Percentiles rank a stretch among this genome's conserved stretches.
These are phyloP conservation scores for Macropodus opercularis DNA, from an alignment of 2,797 vertebrate species.

Conservation along the genomic window DNA sequence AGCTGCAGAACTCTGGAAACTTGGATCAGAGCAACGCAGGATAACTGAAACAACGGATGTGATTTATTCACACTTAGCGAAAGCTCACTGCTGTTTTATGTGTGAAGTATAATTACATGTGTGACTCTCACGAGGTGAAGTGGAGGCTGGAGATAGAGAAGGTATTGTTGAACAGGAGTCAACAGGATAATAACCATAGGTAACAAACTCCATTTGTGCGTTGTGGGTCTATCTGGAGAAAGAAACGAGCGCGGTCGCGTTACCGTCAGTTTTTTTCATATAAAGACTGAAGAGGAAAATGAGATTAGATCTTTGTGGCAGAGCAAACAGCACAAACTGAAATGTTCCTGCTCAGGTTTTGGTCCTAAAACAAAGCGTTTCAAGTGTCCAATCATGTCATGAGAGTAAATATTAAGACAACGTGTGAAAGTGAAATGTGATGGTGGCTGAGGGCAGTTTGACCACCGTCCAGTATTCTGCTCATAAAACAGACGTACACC, in stretches of 20 bases:
- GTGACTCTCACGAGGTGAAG: conserved; percentile 13
- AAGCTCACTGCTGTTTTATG: conserved; percentile 22
- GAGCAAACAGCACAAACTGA: neutral
- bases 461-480: conserved; percentile 41
- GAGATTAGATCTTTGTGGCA: conserved; percentile 57
- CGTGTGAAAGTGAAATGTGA: conserved; percentile 36
- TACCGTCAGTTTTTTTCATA: conserved; percentile 51
- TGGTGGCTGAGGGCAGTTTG: conserved; percentile 51
- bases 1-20: conserved; percentile 23
- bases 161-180: conserved; percentile 32
- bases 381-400: conserved; percentile 26
- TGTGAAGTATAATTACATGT: conserved; percentile 12
- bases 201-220: too few species aligned
- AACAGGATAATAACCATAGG: conserved; percentile 46
- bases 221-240: conserved; percentile 45
- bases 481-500: conserved; percentile 22
- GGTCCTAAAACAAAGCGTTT: conserved; percentile 34
- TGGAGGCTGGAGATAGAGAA: conserved; percentile 20
- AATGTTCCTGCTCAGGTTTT: conserved; percentile 15
- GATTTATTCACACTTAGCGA: conserved; percentile 27
- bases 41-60: neutral
- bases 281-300: conserved; percentile 26
- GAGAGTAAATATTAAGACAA: conserved; percentile 47
- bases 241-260: conserved; percentile 44
- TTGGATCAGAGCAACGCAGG: neutral